Evolutionary conservation across 2,888 invertebrate species (phyloP).

Genomic region (Strigamia maritima): DNA sequence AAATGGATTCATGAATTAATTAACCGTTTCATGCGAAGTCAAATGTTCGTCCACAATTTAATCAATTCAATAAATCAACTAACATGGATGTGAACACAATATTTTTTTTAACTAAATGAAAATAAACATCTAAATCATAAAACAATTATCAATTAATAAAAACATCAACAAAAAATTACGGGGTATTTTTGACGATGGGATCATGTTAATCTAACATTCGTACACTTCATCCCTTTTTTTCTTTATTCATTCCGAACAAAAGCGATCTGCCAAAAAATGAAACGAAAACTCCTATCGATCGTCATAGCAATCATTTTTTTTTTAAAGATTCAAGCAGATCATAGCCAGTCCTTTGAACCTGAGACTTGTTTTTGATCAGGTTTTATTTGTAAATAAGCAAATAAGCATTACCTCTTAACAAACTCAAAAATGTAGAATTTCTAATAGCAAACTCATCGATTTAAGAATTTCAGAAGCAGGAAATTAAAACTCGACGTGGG

Average conservation of each 20-base stretch:
- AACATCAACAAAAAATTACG: background rate
- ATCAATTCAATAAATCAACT: background rate
- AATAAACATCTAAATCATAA: background rate
- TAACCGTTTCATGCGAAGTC: background rate
- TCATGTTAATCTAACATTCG: conserved; percentile 13
- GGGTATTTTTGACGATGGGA: background rate
- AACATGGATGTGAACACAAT: too few relatives aligned
- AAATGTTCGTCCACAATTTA: background rate
- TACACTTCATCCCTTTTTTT: background rate
- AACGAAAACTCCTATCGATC: conserved; percentile 29
- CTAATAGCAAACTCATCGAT: background rate
- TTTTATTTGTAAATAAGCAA: background rate
- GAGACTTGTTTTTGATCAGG: background rate
- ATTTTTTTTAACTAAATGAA: too few relatives aligned
- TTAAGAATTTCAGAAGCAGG: background rate
- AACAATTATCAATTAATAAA: background rate
- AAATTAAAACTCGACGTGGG: conserved; percentile 10
- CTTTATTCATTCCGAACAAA: conserved; percentile 20
- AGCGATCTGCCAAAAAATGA: conserved; percentile 29
- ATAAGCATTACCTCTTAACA: background rate
- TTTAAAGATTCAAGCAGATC: conserved; percentile 8
- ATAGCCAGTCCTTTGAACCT: background rate
- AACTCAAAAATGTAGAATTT: background rate
- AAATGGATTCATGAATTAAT: conserved; percentile 26
- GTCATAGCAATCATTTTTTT: conserved; percentile 1